phyloP scores from a whole-genome alignment of 2,113 vertebrate genomes.

The Trochalopteron elliotii region DNA sequence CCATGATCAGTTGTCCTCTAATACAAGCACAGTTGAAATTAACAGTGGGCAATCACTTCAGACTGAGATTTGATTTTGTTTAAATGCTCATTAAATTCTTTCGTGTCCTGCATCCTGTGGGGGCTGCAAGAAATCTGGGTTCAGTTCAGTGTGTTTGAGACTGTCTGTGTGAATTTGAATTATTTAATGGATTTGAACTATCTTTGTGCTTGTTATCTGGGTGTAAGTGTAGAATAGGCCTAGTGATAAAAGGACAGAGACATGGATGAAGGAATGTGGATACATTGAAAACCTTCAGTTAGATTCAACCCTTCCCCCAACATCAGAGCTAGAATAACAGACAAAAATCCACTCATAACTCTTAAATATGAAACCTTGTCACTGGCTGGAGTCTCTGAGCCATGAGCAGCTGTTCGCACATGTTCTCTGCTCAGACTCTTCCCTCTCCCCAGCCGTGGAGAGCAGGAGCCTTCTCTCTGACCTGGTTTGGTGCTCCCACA shows the following conservation, averaged over 20 bases:
- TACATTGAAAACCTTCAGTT: neutral
- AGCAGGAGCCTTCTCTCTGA: neutral
- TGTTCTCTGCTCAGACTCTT: neutral
- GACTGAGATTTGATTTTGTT: neutral
- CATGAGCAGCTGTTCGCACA: neutral
- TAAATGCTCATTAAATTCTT: neutral
- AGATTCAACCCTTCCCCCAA: accelerated
- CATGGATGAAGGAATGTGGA: neutral
- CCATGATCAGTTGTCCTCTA: neutral
- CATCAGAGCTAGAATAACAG: neutral
- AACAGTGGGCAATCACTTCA: neutral
- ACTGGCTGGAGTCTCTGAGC: neutral
- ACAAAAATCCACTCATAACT: neutral
- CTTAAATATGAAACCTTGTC: neutral
- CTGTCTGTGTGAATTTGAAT: neutral
- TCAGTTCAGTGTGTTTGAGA: neutral
- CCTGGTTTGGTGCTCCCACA: neutral
- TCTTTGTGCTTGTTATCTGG: neutral
- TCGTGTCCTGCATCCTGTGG: neutral
- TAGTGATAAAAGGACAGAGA: neutral
- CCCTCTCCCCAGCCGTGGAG: neutral
- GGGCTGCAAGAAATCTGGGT: neutral
- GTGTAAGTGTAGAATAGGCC: neutral
- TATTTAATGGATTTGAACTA: neutral
- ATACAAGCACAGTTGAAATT: neutral